Base-by-base conservation (phyloP, 1,140 invertebrate genomes). In the Drosophila insularis region DNA sequence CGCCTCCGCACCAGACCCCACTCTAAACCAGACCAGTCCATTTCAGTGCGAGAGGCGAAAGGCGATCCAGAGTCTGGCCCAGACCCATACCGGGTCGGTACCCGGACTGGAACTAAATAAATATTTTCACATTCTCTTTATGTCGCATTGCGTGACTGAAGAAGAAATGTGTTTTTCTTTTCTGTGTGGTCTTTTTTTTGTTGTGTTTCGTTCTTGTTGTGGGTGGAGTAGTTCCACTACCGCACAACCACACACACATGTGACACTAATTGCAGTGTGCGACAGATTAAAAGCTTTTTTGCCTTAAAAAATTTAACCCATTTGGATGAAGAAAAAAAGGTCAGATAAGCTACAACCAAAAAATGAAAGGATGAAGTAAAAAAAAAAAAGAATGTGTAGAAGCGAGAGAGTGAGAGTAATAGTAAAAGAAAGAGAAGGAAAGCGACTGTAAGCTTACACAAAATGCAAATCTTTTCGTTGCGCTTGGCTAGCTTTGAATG, bases 381-480 rank as follows among this genome's bases (percentile, higher is more conserved):
- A 19, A 50, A 10, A 17, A 14, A 46, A 27, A 6, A n/a, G n/a
- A n/a, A n/a, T n/a, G n/a, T 0, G 14, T 17, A 14, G 7, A 54
- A 58, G 35, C 43, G 4, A 17, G 10, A 21, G 43, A 50, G 11
- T 8, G 19, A 50, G 43, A 21, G 43, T 19, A 10, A 4, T 1
- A 10, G 4, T 14, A n/a, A 63, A 11, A 13, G 11, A 37, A 37
- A 11, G 63, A 60, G 55, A 81, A 58, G 71, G 54, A 78, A 70
- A 76, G 76, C 78, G 75, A 81, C 74, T 50, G 43, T 50, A 50
- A 50, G 43, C 43, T 50, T 6, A 68, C 60, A 50, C 68, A 86
- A 86, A 87, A 89, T 89, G 84, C 80, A 89, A 89, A 89, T 89
- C 80, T 84, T 50, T 66, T 54, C 66, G 72, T 67, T 87, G 71